Conservation (phyloP, 2,888 invertebrate genomes). For the Melolontha melolontha region DNA sequence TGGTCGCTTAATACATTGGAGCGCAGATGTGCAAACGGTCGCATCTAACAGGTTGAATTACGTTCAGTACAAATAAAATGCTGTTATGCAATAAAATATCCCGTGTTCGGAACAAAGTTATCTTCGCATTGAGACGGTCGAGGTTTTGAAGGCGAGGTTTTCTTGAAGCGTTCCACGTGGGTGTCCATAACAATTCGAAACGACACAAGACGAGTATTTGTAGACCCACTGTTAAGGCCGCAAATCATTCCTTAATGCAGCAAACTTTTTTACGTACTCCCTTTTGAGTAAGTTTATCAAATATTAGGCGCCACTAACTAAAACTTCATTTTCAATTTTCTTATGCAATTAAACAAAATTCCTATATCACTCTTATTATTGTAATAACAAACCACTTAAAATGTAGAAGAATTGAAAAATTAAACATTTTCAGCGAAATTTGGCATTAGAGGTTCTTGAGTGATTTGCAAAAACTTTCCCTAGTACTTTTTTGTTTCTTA, state of each 20-base stretch:
- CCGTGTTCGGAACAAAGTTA: constrained; percentile 47
- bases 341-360: too few relatives aligned
- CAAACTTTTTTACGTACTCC: constrained; percentile 1
- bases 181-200: constrained; percentile 47
- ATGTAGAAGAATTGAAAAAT: too few relatives aligned
- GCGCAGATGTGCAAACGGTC: constrained; percentile 28
- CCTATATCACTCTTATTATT: too few relatives aligned
- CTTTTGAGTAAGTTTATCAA: constrained; percentile 17
- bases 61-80: constrained; percentile 11
- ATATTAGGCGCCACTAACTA: neutral
- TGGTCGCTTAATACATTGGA: constrained; percentile 11
- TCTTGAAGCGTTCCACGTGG: constrained; percentile 44
- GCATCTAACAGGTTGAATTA: constrained; percentile 13
- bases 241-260: constrained; percentile 39
- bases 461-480: too few relatives aligned
- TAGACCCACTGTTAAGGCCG: constrained; percentile 36
- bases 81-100: constrained; percentile 46
- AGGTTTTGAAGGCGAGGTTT: constrained; percentile 30
- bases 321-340: too few relatives aligned
- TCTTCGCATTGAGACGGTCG: constrained; percentile 40
- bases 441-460: too few relatives aligned
- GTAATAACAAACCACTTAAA: too few relatives aligned
- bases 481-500: too few relatives aligned
- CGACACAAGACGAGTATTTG: constrained; percentile 27
- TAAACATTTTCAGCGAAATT: too few relatives aligned